These are phyloP conservation scores for Papilio polyxenes DNA, from an alignment of 1,140 invertebrate species.

Conservation along the genomic window DNA sequence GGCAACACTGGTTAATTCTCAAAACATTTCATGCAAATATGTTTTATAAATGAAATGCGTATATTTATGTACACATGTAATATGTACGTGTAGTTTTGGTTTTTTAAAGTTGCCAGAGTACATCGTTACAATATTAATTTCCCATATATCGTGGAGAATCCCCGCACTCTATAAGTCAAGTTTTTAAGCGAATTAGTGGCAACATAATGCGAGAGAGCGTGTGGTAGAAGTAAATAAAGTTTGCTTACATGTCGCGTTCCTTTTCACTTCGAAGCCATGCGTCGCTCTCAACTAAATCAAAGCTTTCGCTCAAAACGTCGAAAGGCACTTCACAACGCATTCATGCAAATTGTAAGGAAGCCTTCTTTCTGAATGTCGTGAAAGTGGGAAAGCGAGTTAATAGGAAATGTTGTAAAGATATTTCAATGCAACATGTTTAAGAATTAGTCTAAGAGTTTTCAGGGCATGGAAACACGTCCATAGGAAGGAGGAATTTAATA, in stretches of 20 bases:
- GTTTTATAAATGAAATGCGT: constrained; percentile 13
- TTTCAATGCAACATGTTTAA: constrained; percentile 66
- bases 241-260: constrained; percentile 75
- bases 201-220: constrained; percentile 46
- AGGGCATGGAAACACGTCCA: constrained; percentile 72
- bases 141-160: background rate
- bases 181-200: constrained; percentile 59
- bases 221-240: constrained; percentile 50
- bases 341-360: constrained; percentile 55
- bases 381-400: constrained; percentile 44
- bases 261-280: constrained; percentile 78
- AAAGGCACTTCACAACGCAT: constrained; percentile 45
- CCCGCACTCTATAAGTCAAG: constrained; percentile 52
- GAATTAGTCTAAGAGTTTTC: constrained; percentile 45
- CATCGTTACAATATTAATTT: background rate
- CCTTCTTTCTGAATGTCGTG: constrained; percentile 39
- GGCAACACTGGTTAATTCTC: constrained; percentile 4
- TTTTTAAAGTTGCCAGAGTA: constrained; percentile 18
- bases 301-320: constrained; percentile 51
- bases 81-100: background rate
- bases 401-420: constrained; percentile 43
- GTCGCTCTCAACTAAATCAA: constrained; percentile 58
- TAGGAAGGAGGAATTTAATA: constrained; percentile 46
- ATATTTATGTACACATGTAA: constrained; percentile 23
- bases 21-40: constrained; percentile 23